These are phyloP conservation scores for Arctocebus calabarensis DNA, from an alignment of 2,797 vertebrate genomes.

Conservation along the genomic window DNA sequence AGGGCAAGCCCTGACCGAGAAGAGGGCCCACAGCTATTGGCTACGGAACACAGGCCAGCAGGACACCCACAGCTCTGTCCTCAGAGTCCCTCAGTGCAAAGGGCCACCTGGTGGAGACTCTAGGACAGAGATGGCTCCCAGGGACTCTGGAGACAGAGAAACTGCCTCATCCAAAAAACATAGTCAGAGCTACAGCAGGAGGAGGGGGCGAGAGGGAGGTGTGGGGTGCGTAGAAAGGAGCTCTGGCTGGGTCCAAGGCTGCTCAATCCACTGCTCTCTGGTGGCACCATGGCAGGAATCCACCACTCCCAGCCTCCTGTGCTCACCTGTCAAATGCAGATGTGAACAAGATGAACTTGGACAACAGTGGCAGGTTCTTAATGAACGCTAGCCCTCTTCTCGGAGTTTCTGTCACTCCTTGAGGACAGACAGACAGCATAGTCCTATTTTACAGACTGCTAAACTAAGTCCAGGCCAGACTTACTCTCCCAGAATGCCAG, in stretches of 20 bases:
- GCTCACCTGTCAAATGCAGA: not conserved
- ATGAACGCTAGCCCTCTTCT: not conserved
- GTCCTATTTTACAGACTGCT: not conserved
- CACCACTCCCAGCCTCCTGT: not conserved
- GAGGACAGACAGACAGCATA: fast-evolving
- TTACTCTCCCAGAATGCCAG: fast-evolving
- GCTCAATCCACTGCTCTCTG: not conserved
- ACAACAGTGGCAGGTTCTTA: not conserved
- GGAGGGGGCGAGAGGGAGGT: fast-evolving
- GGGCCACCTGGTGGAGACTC: not conserved
- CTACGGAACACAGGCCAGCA: not conserved
- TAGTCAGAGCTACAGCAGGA: not conserved
- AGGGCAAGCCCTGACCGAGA: not conserved
- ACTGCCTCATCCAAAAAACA: not conserved
- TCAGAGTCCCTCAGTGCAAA: not conserved
- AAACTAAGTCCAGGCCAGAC: not conserved
- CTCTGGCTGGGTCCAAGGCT: not conserved
- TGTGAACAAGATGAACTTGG: not conserved
- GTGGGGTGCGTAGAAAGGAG: fast-evolving
- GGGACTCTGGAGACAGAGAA: not conserved
- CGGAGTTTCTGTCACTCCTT: not conserved
- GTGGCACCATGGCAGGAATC: not conserved
- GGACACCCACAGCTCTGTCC: not conserved
- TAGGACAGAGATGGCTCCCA: fast-evolving
- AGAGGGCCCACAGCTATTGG: not conserved